These are phyloP conservation scores for Centropus bengalensis DNA, from an alignment of 2,113 vertebrate genomes.

Conservation along the genomic window DNA sequence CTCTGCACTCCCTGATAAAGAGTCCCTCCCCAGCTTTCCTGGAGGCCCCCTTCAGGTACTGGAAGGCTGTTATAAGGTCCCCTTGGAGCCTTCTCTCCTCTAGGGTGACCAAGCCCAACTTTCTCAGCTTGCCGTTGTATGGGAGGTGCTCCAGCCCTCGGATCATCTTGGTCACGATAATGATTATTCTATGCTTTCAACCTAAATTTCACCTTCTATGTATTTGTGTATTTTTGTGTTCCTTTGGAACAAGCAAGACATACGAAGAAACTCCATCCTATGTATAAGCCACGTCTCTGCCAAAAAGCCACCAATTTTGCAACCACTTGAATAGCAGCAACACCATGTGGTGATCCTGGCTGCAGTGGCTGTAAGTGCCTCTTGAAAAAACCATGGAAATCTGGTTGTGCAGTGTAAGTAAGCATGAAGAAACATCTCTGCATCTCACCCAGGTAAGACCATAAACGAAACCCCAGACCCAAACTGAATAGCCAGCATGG, in stretches of 20 bases:
- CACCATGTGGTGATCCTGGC: not conserved
- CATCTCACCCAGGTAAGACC: not conserved
- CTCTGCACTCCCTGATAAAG: too few relatives aligned
- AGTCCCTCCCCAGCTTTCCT: too few relatives aligned
- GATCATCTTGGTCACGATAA: too few relatives aligned
- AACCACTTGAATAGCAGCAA: not conserved
- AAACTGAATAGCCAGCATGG: not conserved
- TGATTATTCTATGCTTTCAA: not conserved
- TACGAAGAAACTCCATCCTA: not conserved
- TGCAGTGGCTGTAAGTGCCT: not conserved
- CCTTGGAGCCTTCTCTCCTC: too few relatives aligned
- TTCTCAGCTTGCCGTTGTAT: too few relatives aligned
- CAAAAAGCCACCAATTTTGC: not conserved
- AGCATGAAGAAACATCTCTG: not conserved
- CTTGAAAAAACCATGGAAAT: not conserved
- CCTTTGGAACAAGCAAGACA: not conserved
- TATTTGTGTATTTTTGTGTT: not conserved
- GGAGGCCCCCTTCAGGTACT: too few relatives aligned
- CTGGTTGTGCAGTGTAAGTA: accelerated
- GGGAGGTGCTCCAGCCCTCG: too few relatives aligned
- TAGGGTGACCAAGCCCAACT: too few relatives aligned
- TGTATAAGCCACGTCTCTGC: not conserved
- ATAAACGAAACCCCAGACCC: not conserved
- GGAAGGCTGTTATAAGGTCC: too few relatives aligned
- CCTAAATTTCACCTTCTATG: not conserved